These are phyloP conservation scores for Eulithis prunata DNA, from an alignment of 2,888 invertebrate genomes.

Conservation along the genomic window DNA sequence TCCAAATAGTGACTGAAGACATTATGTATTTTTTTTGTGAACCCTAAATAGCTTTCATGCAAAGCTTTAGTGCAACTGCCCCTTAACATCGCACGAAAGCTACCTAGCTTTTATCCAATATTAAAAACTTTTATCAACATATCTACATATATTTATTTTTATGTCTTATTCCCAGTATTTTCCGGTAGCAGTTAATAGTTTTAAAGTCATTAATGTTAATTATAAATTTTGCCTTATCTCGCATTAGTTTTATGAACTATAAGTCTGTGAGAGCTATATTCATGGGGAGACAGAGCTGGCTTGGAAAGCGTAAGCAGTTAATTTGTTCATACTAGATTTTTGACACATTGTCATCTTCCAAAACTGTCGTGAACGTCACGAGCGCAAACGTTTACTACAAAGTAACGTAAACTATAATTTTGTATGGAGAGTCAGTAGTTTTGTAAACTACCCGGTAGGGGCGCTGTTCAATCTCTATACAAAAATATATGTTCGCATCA, in stretches of 20 bases:
- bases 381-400: too few relatives aligned
- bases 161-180: conserved; percentile 80
- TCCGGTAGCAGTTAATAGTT: conserved; percentile 83
- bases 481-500: too few relatives aligned
- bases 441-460: too few relatives aligned
- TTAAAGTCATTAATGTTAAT: conserved; percentile 79
- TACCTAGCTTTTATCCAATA: conserved; percentile 68
- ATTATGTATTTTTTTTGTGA: too few relatives aligned
- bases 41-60: too few relatives aligned
- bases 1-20: too few relatives aligned
- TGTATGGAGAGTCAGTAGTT: too few relatives aligned
- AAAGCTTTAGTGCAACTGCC: background rate
- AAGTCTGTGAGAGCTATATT: conserved; percentile 10
- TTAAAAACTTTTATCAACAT: conserved; percentile 69
- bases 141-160: conserved; percentile 82
- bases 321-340: background rate
- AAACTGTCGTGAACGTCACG: too few relatives aligned
- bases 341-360: too few relatives aligned
- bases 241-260: conserved; percentile 79
- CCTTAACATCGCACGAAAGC: conserved; percentile 42
- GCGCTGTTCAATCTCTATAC: too few relatives aligned
- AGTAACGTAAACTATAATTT: too few relatives aligned
- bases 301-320: conserved; percentile 1
- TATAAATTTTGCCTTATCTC: conserved; percentile 78
- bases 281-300: background rate